Evolutionary conservation across 2,113 vertebrate species (phyloP).

Genomic region (Rhynchopsitta pachyrhyncha): DNA sequence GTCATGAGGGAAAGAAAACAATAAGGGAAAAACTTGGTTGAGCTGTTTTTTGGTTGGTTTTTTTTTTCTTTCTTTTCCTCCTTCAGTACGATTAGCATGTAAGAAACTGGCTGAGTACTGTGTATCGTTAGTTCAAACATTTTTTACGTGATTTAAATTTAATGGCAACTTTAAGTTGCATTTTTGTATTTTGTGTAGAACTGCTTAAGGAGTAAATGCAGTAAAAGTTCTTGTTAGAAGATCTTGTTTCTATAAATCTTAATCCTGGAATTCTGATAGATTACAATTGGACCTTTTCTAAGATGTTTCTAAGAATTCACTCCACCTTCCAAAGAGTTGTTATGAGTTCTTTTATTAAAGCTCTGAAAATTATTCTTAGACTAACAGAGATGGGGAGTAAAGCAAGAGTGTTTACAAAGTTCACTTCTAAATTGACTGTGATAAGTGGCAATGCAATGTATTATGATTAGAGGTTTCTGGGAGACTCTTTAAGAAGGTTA

Average conservation of each 20-base stretch:
- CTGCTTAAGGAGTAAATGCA: constrained; percentile 22
- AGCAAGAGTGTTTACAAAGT: constrained; percentile 76
- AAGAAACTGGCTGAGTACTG: constrained; percentile 48
- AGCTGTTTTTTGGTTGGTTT: background rate
- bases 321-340: constrained; percentile 50
- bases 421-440: constrained; percentile 75
- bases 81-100: constrained; percentile 61
- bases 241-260: constrained; percentile 42
- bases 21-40: constrained; percentile 77
- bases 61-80: constrained; percentile 2
- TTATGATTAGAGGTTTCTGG: constrained; percentile 64
- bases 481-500: constrained; percentile 68
- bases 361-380: constrained; percentile 65
- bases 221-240: constrained; percentile 15
- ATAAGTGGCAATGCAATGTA: constrained; percentile 68
- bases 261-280: constrained; percentile 25
- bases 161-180: constrained; percentile 44
- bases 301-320: background rate
- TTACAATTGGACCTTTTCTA: background rate
- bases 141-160: constrained; percentile 63
- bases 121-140: constrained; percentile 61
- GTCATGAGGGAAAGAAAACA: constrained; percentile 83
- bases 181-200: constrained; percentile 55
- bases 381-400: constrained; percentile 67
- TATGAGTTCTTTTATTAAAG: constrained; percentile 45